Evolutionary conservation across 2,113 vertebrate species (phyloP), one percentile per base, ranked within the genome.

Genomic region (Embiotoca jacksoni): DNA sequence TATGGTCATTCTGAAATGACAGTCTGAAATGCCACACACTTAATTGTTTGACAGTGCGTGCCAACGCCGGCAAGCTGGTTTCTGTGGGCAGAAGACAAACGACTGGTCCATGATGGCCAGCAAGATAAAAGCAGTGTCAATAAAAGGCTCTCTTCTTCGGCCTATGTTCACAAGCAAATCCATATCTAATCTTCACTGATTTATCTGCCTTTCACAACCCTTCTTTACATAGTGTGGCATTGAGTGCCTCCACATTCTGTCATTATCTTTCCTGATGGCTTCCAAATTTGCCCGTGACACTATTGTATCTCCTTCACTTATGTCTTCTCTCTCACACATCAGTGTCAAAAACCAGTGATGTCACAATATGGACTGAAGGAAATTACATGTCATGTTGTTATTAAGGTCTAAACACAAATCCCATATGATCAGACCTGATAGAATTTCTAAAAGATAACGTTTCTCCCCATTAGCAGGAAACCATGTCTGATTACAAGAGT

Each of bases 121-220:
- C 10, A 3, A 83, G 92, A 94, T 93, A 91, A 91, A 63, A 80
- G 61, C 49, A 30, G 36, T 49, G 53, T 74, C 55, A 78, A 41
- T 82, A 70, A 68, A 62, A 46, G 52, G 69, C 71, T 66, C 50
- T 37, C 47, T 68, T 82, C 62, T 72, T 66, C 81, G 50, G 30
- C 37, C 56, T 68, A 65, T 72, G 67, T 60, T 85, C 58, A 69
- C 76, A 93, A 80, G 75, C 88, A 92, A 92, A 93, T 93, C 44
- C n/a, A 32, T 46, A 15, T 50, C 73, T 72, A 72, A 83, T 88
- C 85, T 85, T 47, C 31, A 4, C 30, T 23, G 49, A 52, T 84
- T 74, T 81, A 83, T 88, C 75, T 50, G 65, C 23, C 36, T 39
- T 58, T 62, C 67, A 30, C 37, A 54, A 62, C 30, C 35, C 61